These are phyloP conservation scores for Percina caprodes DNA, from an alignment of 2,113 vertebrate species.

Conservation along the genomic window DNA sequence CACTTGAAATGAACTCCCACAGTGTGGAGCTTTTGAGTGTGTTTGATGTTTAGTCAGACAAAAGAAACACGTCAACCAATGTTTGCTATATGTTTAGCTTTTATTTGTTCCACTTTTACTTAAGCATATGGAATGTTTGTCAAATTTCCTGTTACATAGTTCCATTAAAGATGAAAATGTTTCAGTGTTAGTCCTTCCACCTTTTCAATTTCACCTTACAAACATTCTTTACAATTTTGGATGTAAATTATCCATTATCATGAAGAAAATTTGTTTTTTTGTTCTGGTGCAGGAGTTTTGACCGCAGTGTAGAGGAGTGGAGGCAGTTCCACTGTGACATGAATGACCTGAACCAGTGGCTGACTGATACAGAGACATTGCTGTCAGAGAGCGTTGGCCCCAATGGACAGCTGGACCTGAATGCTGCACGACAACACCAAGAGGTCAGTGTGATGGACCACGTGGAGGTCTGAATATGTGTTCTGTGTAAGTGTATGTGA, in stretches of 20 bases:
- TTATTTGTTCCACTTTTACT: neutral
- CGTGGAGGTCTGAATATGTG: neutral
- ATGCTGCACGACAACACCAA: constrained; percentile 84
- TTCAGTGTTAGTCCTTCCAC: neutral
- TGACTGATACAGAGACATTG: constrained; percentile 86
- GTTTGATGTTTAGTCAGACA: neutral
- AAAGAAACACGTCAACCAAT: neutral
- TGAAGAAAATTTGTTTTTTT: neutral
- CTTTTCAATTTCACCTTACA: neutral
- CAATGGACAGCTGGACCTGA: constrained; percentile 86
- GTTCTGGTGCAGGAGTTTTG: constrained; percentile 85
- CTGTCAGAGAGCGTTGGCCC: constrained; percentile 80
- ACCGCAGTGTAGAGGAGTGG: constrained; percentile 90
- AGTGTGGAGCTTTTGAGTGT: neutral
- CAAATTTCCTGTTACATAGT: neutral
- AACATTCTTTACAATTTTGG: neutral
- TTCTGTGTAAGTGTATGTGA: neutral
- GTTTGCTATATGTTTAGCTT: neutral
- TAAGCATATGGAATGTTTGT: neutral
- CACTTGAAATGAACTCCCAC: neutral
- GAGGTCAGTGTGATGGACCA: constrained; percentile 82
- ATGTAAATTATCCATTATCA: neutral
- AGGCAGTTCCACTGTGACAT: constrained; percentile 92
- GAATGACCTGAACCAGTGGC: constrained; percentile 91
- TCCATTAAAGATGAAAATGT: neutral